A percentile compares a stretch with the other conserved stretches of the same genome.
phyloP scores from a whole-genome alignment of 2,888 invertebrate species.

The Drosophila lacicola region DNA sequence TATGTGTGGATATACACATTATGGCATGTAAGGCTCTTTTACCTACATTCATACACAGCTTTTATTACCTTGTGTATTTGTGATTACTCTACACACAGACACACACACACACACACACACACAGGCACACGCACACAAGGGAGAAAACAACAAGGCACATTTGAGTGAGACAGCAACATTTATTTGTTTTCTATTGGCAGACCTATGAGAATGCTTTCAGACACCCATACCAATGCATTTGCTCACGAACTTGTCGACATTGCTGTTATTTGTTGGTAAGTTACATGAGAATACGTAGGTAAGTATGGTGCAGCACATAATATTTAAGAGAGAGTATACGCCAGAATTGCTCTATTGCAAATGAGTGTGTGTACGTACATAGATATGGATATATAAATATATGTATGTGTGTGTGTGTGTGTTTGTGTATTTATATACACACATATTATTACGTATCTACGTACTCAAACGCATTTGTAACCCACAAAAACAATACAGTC shows the following conservation, averaged over 20 bases:
- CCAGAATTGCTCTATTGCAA: neutral
- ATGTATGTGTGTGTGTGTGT: neutral
- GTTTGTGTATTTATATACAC: neutral
- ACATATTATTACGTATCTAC: neutral
- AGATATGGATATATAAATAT: no score
- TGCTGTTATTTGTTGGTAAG: constrained; percentile 19
- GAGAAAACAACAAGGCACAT: constrained; percentile 23
- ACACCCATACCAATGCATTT: constrained; percentile 10
- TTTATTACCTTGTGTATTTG: constrained; percentile 10
- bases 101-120: neutral
- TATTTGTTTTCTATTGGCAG: constrained; percentile 41
- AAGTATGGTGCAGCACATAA: neutral
- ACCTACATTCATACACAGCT: neutral
- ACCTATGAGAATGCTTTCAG: constrained; percentile 33
- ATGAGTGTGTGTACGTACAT: no score
- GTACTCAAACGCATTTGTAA: neutral
- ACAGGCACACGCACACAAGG: neutral
- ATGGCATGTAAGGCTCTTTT: constrained; percentile 3
- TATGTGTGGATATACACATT: neutral
- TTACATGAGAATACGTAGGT: constrained; percentile 2
- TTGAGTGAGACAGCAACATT: constrained; percentile 41
- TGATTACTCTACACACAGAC: neutral
- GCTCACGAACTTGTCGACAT: constrained; percentile 1
- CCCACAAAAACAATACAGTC: neutral
- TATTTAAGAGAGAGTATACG: neutral